These are phyloP conservation scores for Agrenia bidenticulata DNA, from an alignment of 2,888 invertebrate species.

Conservation along the genomic window DNA sequence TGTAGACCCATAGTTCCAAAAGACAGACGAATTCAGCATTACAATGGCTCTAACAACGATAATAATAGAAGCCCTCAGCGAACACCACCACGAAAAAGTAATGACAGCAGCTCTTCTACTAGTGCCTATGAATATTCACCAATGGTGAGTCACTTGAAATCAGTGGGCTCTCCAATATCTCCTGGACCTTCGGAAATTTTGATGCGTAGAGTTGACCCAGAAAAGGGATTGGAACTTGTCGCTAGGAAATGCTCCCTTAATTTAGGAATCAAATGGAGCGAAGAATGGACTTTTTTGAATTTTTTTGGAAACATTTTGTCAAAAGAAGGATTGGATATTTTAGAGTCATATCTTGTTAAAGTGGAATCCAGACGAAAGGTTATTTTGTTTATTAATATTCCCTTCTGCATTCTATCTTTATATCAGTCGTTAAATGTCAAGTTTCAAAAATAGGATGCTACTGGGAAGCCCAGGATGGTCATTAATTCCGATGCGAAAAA, in stretches of 20 bases:
- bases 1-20: not conserved
- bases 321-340: conserved; percentile 68
- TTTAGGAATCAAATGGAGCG: conserved; percentile 78
- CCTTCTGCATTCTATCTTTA: no score
- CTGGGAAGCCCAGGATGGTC: no score
- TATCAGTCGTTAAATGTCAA: no score
- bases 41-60: conserved; percentile 65
- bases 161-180: not conserved
- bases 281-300: conserved; percentile 89
- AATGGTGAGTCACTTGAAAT: not conserved
- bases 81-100: conserved; percentile 19
- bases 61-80: not conserved
- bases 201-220: conserved; percentile 66
- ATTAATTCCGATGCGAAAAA: not conserved
- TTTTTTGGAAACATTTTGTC: conserved; percentile 76
- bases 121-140: not conserved
- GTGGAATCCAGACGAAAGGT: not conserved
- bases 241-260: conserved; percentile 73
- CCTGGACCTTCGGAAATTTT: conserved; percentile 26
- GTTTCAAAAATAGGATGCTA: no score
- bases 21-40: conserved; percentile 62
- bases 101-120: not conserved
- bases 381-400: not conserved
- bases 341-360: conserved; percentile 55
- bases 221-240: conserved; percentile 84